phyloP scores from a whole-genome alignment of 2,113 vertebrate species.

The Lophura nycthemera region DNA sequence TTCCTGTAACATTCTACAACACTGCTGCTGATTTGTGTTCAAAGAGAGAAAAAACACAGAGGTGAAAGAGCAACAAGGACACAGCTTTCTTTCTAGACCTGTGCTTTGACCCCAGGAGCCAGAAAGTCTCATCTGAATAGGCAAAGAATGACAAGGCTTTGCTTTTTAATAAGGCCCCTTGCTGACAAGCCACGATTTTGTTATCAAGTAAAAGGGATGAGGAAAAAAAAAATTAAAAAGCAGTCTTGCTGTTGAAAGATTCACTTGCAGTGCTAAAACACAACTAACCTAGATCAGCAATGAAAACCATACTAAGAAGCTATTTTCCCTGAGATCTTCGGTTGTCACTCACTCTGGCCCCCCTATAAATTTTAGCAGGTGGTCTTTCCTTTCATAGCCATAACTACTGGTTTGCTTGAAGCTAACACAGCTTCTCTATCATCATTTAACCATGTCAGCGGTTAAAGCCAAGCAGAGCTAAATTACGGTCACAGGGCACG shows the following conservation, averaged over 20 bases:
- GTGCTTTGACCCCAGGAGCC: conserved; percentile 17
- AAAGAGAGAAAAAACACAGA: not conserved
- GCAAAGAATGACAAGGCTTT: conserved; percentile 6
- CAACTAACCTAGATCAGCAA: not conserved
- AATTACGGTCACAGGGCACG: not conserved
- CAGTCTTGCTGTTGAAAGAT: conserved; percentile 14
- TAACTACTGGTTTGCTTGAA: not conserved
- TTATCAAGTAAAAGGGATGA: not conserved
- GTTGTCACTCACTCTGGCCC: not conserved
- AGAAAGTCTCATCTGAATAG: conserved; percentile 14
- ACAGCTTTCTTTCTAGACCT: conserved; percentile 25
- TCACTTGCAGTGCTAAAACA: not conserved
- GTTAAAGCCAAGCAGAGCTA: not conserved
- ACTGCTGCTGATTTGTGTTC: not conserved
- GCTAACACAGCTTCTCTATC: not conserved
- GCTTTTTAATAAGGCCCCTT: conserved; percentile 32
- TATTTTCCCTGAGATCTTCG: not conserved
- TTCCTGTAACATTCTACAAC: not conserved
- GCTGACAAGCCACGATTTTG: conserved; percentile 7
- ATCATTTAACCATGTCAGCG: not conserved
- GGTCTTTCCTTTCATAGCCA: not conserved
- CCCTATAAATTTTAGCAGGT: not conserved
- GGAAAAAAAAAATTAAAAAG: not conserved
- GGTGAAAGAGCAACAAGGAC: not conserved
- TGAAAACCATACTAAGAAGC: not conserved